These are phyloP conservation scores for Lerista edwardsae DNA, from an alignment of 2,797 vertebrate species.

Conservation along the genomic window DNA sequence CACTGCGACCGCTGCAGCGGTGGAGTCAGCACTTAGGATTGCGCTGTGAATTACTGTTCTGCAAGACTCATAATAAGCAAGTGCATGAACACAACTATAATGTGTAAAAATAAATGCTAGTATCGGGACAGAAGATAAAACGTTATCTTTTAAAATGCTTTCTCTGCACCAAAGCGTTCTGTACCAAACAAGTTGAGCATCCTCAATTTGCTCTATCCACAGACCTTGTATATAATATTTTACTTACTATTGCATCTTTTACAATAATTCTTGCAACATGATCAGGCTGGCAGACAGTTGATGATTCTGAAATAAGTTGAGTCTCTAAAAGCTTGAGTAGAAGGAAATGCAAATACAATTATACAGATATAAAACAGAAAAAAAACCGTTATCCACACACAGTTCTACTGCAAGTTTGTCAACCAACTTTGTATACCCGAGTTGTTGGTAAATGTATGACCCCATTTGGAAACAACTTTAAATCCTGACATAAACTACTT, in stretches of 20 bases:
- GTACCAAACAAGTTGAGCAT: no score
- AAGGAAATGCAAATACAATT: slow-evolving; percentile 15
- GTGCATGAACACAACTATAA: no score
- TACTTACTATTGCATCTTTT: slow-evolving; percentile 93
- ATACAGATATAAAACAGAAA: slow-evolving; percentile 1
- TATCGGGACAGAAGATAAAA: no score
- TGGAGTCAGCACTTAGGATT: no score
- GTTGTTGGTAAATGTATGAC: no score
- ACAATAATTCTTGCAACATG: slow-evolving; percentile 95
- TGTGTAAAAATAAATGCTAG: no score
- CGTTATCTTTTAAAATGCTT: no score
- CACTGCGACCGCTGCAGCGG: no score
- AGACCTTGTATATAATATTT: slow-evolving; percentile 7
- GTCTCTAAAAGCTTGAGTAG: slow-evolving; percentile 90
- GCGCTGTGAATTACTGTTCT: background rate
- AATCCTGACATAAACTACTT: no score
- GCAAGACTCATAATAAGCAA: background rate
- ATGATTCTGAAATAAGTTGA: slow-evolving; percentile 93
- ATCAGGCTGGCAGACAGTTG: slow-evolving; percentile 92
- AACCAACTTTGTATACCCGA: background rate
- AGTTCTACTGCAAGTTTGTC: background rate
- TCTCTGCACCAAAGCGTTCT: no score
- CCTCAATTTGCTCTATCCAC: background rate
- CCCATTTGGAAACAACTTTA: background rate
- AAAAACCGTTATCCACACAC: background rate